These are phyloP conservation scores for Erinaceus europaeus DNA, from an alignment of 2,113 vertebrate species.

Conservation along the genomic window DNA sequence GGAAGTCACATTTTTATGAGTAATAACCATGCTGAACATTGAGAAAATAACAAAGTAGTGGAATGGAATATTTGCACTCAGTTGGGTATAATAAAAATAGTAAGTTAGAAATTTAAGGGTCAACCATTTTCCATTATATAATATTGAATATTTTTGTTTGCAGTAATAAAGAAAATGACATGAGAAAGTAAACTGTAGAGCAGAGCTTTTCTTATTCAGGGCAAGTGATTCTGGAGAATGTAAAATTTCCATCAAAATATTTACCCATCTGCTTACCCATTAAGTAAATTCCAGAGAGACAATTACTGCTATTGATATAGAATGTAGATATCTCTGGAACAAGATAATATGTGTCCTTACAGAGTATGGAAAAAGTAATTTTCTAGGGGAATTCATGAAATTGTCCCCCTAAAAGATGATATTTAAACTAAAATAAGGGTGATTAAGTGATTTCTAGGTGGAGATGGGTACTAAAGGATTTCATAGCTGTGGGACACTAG, in stretches of 20 bases:
- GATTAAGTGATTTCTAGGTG: background rate
- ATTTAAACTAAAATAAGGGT: background rate
- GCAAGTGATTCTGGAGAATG: constrained; percentile 10
- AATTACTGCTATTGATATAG: background rate
- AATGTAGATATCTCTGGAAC: background rate
- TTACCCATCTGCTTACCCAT: background rate
- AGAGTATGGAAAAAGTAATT: background rate
- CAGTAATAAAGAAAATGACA: constrained; percentile 18
- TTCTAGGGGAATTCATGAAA: background rate
- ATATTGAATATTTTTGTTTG: constrained; percentile 31
- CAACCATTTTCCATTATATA: constrained; percentile 45
- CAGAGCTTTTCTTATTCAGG: background rate
- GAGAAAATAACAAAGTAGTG: constrained; percentile 48
- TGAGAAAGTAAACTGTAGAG: background rate
- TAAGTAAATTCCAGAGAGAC: background rate
- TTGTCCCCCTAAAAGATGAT: background rate
- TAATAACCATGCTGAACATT: constrained; percentile 35
- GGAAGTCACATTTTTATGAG: constrained; percentile 68
- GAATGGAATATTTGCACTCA: constrained; percentile 37
- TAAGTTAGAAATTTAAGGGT: constrained; percentile 46
- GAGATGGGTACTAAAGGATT: background rate
- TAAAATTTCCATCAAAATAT: background rate
- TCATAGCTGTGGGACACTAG: background rate
- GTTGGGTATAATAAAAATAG: constrained; percentile 60
- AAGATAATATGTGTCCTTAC: background rate